A percentile compares a stretch with the other conserved stretches of the same genome.
Evolutionary conservation across 2,113 vertebrate genomes (phyloP).

Genomic region (Zosterops japonicus): DNA sequence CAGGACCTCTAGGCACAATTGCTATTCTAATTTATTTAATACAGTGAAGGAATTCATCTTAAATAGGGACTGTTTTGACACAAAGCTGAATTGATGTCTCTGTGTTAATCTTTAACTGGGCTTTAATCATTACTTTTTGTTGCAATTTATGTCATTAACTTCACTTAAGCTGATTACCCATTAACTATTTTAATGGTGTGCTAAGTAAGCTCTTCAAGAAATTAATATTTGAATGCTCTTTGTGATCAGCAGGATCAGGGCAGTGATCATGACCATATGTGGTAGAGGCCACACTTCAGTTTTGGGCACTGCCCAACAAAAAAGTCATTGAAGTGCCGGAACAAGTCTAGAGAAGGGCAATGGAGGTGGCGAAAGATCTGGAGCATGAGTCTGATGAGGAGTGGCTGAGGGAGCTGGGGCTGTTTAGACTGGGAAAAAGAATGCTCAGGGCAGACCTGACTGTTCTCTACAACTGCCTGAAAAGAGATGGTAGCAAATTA

Average conservation of each 20-base stretch:
- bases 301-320: background rate
- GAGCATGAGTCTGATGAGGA: background rate
- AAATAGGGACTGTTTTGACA: background rate
- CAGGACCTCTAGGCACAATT: background rate
- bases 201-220: background rate
- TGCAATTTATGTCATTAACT: background rate
- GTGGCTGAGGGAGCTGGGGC: fast-evolving
- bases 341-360: background rate
- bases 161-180: background rate
- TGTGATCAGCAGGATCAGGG: background rate
- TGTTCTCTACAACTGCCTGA: background rate
- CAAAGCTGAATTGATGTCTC: background rate
- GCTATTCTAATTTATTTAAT: background rate
- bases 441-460: background rate
- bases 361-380: background rate
- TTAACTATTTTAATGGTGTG: background rate
- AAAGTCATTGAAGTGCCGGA: background rate
- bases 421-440: background rate
- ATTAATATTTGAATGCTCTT: background rate
- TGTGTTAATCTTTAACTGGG: background rate
- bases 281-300: background rate
- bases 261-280: background rate
- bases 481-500: fast-evolving
- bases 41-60: background rate
- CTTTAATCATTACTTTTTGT: background rate